phyloP scores from a whole-genome alignment of 2,113 vertebrate genomes.

The Malaclemys terrapin region DNA sequence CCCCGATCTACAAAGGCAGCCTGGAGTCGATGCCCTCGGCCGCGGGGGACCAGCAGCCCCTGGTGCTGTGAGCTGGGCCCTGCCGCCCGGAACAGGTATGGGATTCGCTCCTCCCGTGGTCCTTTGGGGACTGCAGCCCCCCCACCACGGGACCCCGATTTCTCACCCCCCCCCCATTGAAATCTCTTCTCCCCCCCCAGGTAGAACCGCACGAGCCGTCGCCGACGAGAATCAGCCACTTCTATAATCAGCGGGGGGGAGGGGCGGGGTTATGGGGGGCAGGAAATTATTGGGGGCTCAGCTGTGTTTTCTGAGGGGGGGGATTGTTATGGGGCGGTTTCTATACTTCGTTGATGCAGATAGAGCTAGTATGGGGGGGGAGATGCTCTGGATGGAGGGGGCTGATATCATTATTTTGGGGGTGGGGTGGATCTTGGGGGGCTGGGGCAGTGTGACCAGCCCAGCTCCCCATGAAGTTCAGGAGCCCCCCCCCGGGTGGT shows the following conservation, averaged over 20 bases:
- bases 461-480: not conserved
- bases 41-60: slow-evolving; percentile 3
- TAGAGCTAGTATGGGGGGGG: not conserved
- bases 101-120: no score
- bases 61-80: slow-evolving; percentile 7
- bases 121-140: not conserved
- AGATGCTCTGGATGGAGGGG: no score
- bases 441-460: not conserved
- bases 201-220: not conserved
- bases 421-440: not conserved
- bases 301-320: not conserved
- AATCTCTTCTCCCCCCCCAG: not conserved
- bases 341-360: not conserved
- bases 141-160: no score
- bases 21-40: not conserved
- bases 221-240: not conserved
- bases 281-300: not conserved
- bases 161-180: not conserved
- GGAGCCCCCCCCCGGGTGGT: no score
- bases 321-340: not conserved
- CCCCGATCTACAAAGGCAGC: slow-evolving; percentile 50
- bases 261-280: not conserved
- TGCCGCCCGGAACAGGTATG: not conserved
- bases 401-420: not conserved
- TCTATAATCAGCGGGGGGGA: not conserved